These are phyloP conservation scores for Epirrhoe tristata DNA, from an alignment of 2,888 invertebrate species.

Conservation along the genomic window DNA sequence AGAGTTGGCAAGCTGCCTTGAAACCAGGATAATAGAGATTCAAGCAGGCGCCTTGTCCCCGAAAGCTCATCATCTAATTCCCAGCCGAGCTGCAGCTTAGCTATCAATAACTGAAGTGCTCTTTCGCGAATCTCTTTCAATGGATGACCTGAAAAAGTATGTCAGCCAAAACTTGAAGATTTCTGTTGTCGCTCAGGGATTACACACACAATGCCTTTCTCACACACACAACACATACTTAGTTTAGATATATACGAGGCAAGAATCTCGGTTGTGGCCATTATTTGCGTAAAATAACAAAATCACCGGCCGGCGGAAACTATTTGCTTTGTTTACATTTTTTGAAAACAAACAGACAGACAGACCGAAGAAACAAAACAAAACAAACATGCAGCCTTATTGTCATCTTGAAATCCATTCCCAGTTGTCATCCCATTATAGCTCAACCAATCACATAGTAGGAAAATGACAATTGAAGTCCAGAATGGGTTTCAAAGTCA, in stretches of 20 bases:
- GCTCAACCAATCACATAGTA: too few species aligned
- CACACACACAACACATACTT: conserved; percentile 8
- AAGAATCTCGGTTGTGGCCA: conserved; percentile 50
- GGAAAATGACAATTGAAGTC: too few species aligned
- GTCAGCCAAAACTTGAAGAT: not conserved
- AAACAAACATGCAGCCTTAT: too few species aligned
- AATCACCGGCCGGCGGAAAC: not conserved
- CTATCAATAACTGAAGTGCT: conserved; percentile 80
- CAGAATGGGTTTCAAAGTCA: too few species aligned
- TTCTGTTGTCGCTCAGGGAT: too few species aligned
- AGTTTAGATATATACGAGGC: conserved; percentile 68
- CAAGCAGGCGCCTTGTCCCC: conserved; percentile 84
- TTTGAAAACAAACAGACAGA: not conserved
- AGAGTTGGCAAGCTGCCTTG: conserved; percentile 79
- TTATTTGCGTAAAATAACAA: conserved; percentile 19
- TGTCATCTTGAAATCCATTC: too few species aligned
- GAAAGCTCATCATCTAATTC: conserved; percentile 86
- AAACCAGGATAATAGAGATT: conserved; percentile 87
- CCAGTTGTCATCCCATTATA: too few species aligned
- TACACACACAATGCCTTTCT: conserved; percentile 14
- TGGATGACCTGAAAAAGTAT: conserved; percentile 75
- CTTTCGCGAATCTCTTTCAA: conserved; percentile 86
- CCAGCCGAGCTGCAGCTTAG: conserved; percentile 88
- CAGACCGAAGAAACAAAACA: too few species aligned
- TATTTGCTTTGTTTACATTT: conserved; percentile 27